Base-by-base conservation (phyloP, 2,888 invertebrate species). In the Cheilosia impressa region DNA sequence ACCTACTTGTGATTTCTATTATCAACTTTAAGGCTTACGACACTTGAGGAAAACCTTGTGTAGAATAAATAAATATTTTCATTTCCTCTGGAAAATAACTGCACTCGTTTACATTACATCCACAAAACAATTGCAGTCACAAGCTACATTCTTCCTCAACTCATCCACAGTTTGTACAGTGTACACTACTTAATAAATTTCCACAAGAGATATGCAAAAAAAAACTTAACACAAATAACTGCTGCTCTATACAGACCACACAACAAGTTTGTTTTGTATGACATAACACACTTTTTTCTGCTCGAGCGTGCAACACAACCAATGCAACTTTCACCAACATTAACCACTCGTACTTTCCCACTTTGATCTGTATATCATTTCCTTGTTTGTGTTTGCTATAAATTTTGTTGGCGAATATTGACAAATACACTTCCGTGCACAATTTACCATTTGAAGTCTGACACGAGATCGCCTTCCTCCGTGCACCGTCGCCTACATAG, bases 361-460 rank as follows among this genome's bases (percentile, higher is more conserved):
- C 78, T 72, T 38, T 17, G 31, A 55, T 55, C 52, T 69, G 55
- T 34, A 52, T 50, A 72, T 50, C 66, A 60, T 68, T 83, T 83
- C 82, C 82, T 83, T 68, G 78, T 83, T 78, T 78, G 73, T 83
- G 82, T 83, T 68, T 57, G 50, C 50, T 38, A 68, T 83, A 62
- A 68, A 73, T 78, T 83, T 62, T n/a, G 47, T 68, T 72, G 66
- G 31, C 72, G 72, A 78, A 83, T 78, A 78, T 83, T 78, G 82
- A 73, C 72, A 78, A 83, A 73, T 73, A 83, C 60, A 83, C 66
- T 83, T 78, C 78, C 72, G 72, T 73, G 66, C 72, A 77, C 68
- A 72, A 62, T 78, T 62, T 53, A 34, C 31, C 52, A 62, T 73
- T 73, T 66, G 58, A 62, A 77, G 55, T 72, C 68, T 45, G 52